Evolutionary conservation across 2,888 invertebrate species (phyloP).

Genomic region (Conomelus anceps): DNA sequence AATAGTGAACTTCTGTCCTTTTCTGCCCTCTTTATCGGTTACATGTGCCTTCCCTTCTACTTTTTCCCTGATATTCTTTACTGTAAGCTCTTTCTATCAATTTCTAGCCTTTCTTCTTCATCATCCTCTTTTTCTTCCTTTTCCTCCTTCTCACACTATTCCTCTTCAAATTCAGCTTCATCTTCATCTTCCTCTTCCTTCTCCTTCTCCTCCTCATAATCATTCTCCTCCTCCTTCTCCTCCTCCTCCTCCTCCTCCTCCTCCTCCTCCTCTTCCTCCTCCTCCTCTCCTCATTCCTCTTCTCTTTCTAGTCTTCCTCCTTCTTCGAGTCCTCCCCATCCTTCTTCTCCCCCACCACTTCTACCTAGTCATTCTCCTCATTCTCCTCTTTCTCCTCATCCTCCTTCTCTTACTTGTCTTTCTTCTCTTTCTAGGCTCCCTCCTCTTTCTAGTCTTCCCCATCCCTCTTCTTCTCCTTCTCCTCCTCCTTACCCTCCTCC

Average conservation of each 20-base stretch:
- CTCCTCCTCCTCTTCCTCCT: neutral
- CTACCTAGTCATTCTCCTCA: neutral
- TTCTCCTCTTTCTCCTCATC: too few relatives aligned
- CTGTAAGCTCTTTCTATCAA: neutral
- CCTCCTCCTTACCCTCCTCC: too few relatives aligned
- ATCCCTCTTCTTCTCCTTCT: neutral
- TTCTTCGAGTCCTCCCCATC: too few relatives aligned
- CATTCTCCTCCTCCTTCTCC: neutral
- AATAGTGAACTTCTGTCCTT: too few relatives aligned
- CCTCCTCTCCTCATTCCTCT: neutral
- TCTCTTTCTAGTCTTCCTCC: neutral
- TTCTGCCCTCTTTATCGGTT: too few relatives aligned
- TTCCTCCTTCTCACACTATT: neutral
- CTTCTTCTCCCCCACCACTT: neutral
- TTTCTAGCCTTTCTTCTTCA: neutral
- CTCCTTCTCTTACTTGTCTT: neutral
- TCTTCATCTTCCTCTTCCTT: neutral
- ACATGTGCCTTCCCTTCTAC: neutral
- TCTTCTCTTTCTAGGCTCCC: too few relatives aligned
- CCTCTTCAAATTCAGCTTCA: neutral
- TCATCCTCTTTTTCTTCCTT: neutral
- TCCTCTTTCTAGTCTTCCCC: neutral
- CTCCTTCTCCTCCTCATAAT: neutral
- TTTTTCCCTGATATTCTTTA: neutral
- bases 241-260: neutral